Conservation (phyloP, 1,140 invertebrate genomes). For the Leptinotarsa undecemlineata region DNA sequence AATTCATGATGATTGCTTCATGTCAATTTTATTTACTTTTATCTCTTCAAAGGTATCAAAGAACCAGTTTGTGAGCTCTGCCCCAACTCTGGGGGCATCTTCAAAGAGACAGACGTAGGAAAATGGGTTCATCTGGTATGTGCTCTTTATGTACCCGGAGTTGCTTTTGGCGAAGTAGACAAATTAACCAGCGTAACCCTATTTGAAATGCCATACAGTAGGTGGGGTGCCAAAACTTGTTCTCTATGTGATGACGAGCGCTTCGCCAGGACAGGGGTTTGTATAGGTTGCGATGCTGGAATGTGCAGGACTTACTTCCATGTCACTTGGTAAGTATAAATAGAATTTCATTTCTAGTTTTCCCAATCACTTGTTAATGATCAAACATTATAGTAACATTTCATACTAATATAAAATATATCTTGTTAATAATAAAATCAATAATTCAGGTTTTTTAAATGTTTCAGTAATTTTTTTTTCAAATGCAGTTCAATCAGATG, state of each 20-base stretch:
- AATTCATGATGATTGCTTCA: neutral
- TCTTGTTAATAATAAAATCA: too few relatives aligned
- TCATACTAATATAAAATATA: too few relatives aligned
- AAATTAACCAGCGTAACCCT: conserved; percentile 83
- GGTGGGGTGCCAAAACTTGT: conserved; percentile 91
- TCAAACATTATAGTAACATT: too few relatives aligned
- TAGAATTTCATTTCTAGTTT: conserved; percentile 5
- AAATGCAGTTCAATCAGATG: too few relatives aligned
- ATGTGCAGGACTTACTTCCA: conserved; percentile 98
- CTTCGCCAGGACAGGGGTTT: conserved; percentile 88
- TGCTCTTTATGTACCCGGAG: conserved; percentile 56
- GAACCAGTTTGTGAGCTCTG: conserved; percentile 88
- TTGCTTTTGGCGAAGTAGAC: conserved; percentile 94
- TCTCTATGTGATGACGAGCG: conserved; percentile 84
- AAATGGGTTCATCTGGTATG: conserved; percentile 98
- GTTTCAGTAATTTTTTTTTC: too few relatives aligned
- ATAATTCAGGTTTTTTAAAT: too few relatives aligned
- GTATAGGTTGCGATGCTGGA: conserved; percentile 95
- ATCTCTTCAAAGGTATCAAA: conserved; percentile 60
- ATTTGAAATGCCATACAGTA: conserved; percentile 94
- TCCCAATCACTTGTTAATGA: too few relatives aligned
- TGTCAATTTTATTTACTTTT: neutral
- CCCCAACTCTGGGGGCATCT: conserved; percentile 89
- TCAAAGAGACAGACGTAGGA: conserved; percentile 94
- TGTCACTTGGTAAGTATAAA: conserved; percentile 83